phyloP scores from a whole-genome alignment of 2,797 vertebrate genomes.

The Channallabes apus region DNA sequence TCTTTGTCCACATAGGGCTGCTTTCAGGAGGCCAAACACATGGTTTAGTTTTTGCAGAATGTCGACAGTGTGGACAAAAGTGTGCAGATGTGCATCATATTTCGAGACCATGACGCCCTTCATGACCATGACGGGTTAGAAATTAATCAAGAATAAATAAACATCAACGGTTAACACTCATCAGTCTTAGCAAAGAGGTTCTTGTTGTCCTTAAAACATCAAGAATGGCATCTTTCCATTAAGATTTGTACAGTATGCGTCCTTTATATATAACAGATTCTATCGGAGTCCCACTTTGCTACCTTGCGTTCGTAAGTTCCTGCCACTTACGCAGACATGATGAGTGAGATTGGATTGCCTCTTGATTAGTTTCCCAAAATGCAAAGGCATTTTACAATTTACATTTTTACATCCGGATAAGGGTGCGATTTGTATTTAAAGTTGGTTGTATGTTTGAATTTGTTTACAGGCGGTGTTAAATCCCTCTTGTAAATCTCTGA shows the following conservation, averaged over 20 bases:
- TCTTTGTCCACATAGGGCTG: too few relatives aligned
- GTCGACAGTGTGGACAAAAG: too few relatives aligned
- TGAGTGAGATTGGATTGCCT: neutral
- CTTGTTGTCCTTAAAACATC: neutral
- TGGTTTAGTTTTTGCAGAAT: too few relatives aligned
- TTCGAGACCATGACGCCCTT: too few relatives aligned
- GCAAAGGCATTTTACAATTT: too few relatives aligned
- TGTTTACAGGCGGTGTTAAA: conserved; percentile 60
- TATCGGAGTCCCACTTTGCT: neutral
- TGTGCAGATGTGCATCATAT: too few relatives aligned
- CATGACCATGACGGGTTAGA: too few relatives aligned
- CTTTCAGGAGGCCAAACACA: too few relatives aligned
- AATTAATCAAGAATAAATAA: too few relatives aligned
- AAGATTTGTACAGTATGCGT: neutral
- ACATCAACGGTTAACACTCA: neutral
- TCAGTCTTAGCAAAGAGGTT: neutral
- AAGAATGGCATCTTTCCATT: neutral
- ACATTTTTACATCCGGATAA: neutral
- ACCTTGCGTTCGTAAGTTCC: neutral
- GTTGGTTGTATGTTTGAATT: neutral
- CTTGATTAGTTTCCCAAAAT: neutral
- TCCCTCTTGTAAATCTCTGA: conserved; percentile 59
- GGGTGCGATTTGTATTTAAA: neutral
- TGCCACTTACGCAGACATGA: neutral
- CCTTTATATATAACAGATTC: neutral